Base-by-base conservation (phyloP, 92 coral and sea anemone genomes). In the Pocillopora grandis region DNA sequence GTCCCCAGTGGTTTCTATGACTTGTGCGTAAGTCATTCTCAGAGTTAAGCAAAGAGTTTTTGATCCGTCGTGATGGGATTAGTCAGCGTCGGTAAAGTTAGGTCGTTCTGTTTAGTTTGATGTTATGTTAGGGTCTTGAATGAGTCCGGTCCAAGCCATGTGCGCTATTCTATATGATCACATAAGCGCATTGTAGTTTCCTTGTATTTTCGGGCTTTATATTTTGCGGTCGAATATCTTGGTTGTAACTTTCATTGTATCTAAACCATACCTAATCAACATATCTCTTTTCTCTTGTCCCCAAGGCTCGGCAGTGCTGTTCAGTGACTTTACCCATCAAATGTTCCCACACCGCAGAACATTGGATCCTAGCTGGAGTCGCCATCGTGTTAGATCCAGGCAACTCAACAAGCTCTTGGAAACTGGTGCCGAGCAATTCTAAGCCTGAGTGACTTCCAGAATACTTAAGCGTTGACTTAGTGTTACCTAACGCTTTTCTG, bases 301-400 rank as follows among this genome's bases (percentile, higher is more conserved):
- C 84, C 52, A 42, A 94, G 98, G 90, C 98, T 37, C 96, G 98
- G 5, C 98, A 89, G 80, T 71, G 66, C 58, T 92, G 93, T 79
- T 73, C 95, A 18, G 94, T 96, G 77, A 82, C 90, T 20, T 79
- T 94, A 31, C 96, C 98, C 5, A 80, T 96, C 13, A 90, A 94
- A 31, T 90, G 94, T 57, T 86, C 93, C 74, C 71, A 66, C 62
- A 77, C 87, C 65, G 89, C 95, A 59, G 98, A 92, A 65, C 90
- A 90, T 75, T 90, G 92, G 85, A 88, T 89, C 60, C 81, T 96
- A 77, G 89, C 92, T 68, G 93, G 95, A 61, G 92, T 93, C 31
- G 98, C 98, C 84, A 83, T 96, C 60, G 84, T 96, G 19, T 73
- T 94, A 68, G 98, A 96, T 75, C 90, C 96, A 57, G 98, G 98